Percentiles rank a stretch among this genome's conserved stretches.
Conservation (phyloP, 2,888 invertebrate genomes). For the Anthoptus insignis region DNA sequence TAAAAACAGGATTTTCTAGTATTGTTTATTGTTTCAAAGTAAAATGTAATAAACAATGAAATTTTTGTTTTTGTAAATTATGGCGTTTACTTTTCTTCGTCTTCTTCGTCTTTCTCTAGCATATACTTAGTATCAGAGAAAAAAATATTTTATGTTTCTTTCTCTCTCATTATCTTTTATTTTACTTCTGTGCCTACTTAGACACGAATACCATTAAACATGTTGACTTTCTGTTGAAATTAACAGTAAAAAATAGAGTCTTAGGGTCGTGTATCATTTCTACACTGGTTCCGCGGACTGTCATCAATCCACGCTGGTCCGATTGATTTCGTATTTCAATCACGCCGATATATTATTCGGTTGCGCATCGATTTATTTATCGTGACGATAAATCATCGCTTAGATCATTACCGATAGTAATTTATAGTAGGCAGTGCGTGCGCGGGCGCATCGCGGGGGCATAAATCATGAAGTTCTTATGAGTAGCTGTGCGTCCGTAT, state of each 20-base stretch:
- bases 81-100: no score
- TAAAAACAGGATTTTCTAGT: no score
- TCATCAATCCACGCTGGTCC: conserved; percentile 35
- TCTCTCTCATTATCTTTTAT: no score
- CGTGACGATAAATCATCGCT: conserved; percentile 77
- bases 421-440: conserved; percentile 73
- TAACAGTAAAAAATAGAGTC: conserved; percentile 15
- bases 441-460: conserved; percentile 54
- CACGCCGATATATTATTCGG: conserved; percentile 60
- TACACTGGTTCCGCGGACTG: conserved; percentile 8
- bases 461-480: conserved; percentile 64
- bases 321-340: conserved; percentile 53
- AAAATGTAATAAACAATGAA: no score
- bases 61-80: no score
- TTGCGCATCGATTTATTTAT: conserved; percentile 76
- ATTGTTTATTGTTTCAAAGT: no score
- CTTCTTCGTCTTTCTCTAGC: no score
- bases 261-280: background rate
- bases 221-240: background rate
- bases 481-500: conserved; percentile 20
- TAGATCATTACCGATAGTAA: conserved; percentile 81
- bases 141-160: no score
- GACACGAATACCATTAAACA: background rate
- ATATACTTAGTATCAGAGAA: no score
- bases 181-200: no score